Evolutionary conservation across 1,140 invertebrate genomes (phyloP).

Genomic region (Hypothenemus hampei): DNA sequence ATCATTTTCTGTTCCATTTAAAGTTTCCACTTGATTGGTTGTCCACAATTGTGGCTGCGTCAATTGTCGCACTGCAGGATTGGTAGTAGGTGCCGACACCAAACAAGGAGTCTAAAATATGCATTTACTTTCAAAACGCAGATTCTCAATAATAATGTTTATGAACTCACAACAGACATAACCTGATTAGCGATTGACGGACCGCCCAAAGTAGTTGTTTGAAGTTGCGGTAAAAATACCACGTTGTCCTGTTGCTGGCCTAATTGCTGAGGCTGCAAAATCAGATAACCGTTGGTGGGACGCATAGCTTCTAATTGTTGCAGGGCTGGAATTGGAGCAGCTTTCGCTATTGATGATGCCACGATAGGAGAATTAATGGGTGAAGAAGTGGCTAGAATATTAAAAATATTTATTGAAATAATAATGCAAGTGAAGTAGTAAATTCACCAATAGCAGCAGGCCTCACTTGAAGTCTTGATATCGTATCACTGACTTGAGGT

Average conservation of each 20-base stretch:
- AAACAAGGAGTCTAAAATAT: constrained; percentile 6
- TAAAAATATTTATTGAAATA: too few species aligned
- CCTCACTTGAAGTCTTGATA: too few species aligned
- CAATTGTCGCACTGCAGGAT: background rate
- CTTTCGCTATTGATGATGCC: background rate
- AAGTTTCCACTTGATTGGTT: constrained; percentile 2
- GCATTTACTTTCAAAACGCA: background rate
- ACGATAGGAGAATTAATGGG: background rate
- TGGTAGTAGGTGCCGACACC: background rate
- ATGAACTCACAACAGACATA: constrained; percentile 28
- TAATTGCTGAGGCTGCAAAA: constrained; percentile 12
- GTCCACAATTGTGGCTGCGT: background rate
- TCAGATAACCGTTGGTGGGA: constrained; percentile 15
- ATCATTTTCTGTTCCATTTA: background rate
- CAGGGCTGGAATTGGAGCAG: constrained; percentile 1
- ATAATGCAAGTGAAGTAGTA: too few species aligned
- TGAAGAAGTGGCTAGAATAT: too few species aligned
- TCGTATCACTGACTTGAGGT: too few species aligned
- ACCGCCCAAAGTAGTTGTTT: constrained; percentile 24
- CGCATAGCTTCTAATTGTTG: constrained; percentile 11
- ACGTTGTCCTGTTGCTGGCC: constrained; percentile 18
- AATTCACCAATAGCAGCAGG: too few species aligned
- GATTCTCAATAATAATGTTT: background rate
- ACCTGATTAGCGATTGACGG: constrained; percentile 25
- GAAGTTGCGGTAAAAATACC: constrained; percentile 29